Evolutionary conservation across 1,140 invertebrate genomes (phyloP), one percentile per base, ranked within the genome.

Genomic region (Sitophilus oryzae): DNA sequence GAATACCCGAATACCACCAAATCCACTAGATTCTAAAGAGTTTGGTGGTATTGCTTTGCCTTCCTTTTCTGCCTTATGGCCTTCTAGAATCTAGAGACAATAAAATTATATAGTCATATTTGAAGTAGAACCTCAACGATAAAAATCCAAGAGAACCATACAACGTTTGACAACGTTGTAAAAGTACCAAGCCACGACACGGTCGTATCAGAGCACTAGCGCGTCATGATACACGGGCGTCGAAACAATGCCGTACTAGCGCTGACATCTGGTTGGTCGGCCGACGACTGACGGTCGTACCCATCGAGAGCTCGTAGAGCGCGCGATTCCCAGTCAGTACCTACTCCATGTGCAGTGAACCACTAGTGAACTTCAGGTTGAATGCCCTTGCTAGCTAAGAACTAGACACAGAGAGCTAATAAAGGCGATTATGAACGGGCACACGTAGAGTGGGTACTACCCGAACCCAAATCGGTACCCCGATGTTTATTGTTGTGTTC

Each of bases 301-400:
- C 37, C 14, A 53, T 50, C 21, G n/a, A 23, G 14, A n/a, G 20
- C 25, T n/a, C n/a, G n/a, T n/a, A n/a, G n/a, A n/a, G 8, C 45
- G 18, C 53, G 53, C 53, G 23, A 49, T 30, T 61, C 51, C 58
- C 59, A 57, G 59, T 61, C 45, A n/a, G n/a, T n/a, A n/a, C n/a
- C n/a, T n/a, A n/a, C 56, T 52, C 59, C 52, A 48, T 61, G 59
- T 58, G 59, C 55, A 54, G 50, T 54, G 54, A 57, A 61, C 55
- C 47, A 48, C 46, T 52, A 47, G 45, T 53, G 54, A 58, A 48
- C 45, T 57, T 47, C 54, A 47, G 56, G 59, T 56, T 61, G 55
- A 61, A 57, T 58, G 59, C 59, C 59, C 59, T 61, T 60, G 38
- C 25, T 45, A 43, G 52, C 45, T 53, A 46, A 38, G 45, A 42